Percentiles rank a stretch among this genome's conserved stretches.
phyloP scores from a whole-genome alignment of 2,113 vertebrate species.

The Hippocampus barbouri region DNA sequence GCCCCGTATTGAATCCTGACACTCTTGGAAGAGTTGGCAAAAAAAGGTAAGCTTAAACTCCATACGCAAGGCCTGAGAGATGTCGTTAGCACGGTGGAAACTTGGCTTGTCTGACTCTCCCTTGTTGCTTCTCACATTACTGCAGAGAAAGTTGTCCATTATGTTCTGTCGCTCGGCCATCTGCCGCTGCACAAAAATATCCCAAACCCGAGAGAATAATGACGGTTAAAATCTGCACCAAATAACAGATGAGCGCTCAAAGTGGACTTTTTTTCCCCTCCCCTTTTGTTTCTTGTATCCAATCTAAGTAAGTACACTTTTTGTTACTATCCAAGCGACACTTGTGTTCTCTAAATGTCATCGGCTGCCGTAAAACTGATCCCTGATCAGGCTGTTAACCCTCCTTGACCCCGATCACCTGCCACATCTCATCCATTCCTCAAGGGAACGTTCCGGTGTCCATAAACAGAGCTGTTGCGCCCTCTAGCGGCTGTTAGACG shows the following conservation, averaged over 20 bases:
- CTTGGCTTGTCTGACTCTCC: slow-evolving; percentile 70
- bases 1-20: not conserved
- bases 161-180: slow-evolving; percentile 93
- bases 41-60: slow-evolving; percentile 40
- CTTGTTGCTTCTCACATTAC: slow-evolving; percentile 82
- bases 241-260: slow-evolving; percentile 89
- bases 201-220: slow-evolving; percentile 90
- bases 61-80: not conserved
- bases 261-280: slow-evolving; percentile 89
- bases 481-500: slow-evolving; percentile 53
- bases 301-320: not conserved
- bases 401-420: slow-evolving; percentile 33
- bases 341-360: not conserved
- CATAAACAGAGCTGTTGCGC: slow-evolving; percentile 48
- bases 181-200: slow-evolving; percentile 80
- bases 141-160: slow-evolving; percentile 84
- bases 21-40: slow-evolving; percentile 56
- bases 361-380: not conserved
- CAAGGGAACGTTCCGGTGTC: not conserved
- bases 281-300: slow-evolving; percentile 36
- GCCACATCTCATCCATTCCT: not conserved
- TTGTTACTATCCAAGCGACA: not conserved
- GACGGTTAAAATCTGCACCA: slow-evolving; percentile 79
- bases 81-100: slow-evolving; percentile 53
- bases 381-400: slow-evolving; percentile 4